Conservation (phyloP, 2,888 invertebrate genomes). For the Antitype chi region DNA sequence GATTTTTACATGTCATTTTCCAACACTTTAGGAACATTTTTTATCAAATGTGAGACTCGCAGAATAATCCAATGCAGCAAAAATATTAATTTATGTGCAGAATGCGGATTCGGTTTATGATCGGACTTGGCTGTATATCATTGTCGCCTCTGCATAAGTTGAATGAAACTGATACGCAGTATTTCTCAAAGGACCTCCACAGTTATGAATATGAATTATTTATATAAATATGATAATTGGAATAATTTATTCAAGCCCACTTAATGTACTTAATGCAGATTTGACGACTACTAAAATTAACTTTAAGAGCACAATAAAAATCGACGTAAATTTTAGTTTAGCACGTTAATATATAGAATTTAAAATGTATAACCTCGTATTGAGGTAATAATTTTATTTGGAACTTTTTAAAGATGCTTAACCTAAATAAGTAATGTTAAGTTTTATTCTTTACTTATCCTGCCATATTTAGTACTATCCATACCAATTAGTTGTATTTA, state of each 20-base stretch:
- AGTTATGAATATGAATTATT: slow-evolving; percentile 53
- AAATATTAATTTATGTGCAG: slow-evolving; percentile 38
- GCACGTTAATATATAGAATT: neutral
- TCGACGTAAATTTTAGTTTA: neutral
- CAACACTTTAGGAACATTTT: neutral
- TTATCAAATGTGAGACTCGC: neutral
- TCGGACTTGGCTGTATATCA: slow-evolving; percentile 46
- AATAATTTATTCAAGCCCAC: slow-evolving; percentile 27
- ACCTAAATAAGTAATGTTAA: neutral
- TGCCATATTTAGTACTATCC: neutral
- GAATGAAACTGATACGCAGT: slow-evolving; percentile 59
- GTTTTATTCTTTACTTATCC: neutral
- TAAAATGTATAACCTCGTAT: neutral
- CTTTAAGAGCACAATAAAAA: slow-evolving; percentile 19
- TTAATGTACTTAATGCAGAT: slow-evolving; percentile 3
- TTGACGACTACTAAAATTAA: slow-evolving; percentile 11
- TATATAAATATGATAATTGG: slow-evolving; percentile 22
- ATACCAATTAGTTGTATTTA: neutral
- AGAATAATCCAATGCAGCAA: slow-evolving; percentile 6
- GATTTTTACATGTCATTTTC: neutral
- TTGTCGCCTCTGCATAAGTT: slow-evolving; percentile 46
- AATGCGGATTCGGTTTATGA: slow-evolving; percentile 54
- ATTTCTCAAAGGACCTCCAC: slow-evolving; percentile 56
- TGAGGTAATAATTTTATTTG: neutral
- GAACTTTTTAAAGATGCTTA: neutral